phyloP scores from a whole-genome alignment of 2,797 vertebrate genomes.

The Myotis daubentonii region DNA sequence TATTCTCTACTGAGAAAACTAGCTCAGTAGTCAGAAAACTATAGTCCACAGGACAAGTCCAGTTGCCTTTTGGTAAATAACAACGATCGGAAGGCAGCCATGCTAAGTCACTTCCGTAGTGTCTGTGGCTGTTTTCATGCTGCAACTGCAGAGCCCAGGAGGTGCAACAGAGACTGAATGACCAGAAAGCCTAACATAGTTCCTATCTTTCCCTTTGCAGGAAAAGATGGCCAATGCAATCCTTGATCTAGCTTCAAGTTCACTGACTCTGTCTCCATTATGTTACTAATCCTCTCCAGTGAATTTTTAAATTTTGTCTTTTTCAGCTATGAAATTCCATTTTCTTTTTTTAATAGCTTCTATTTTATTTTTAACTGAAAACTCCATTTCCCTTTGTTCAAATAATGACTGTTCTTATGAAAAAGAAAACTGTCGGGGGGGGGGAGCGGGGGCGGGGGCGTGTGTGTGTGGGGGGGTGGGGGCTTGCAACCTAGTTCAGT shows the following conservation, averaged over 20 bases:
- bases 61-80: background rate
- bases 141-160: background rate
- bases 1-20: background rate
- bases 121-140: background rate
- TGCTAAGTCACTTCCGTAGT: background rate
- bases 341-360: background rate
- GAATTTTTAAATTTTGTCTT: background rate
- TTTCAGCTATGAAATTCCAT: background rate
- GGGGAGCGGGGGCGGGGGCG: fast-evolving
- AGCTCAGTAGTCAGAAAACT: background rate
- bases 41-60: background rate
- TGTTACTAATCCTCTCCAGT: background rate
- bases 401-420: background rate
- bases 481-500: too few species aligned
- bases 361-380: background rate
- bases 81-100: background rate
- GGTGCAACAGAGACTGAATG: background rate
- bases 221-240: background rate
- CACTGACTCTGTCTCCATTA: background rate
- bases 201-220: background rate
- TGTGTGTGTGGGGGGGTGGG: too few species aligned
- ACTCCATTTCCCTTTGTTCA: background rate
- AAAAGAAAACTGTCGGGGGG: too few species aligned
- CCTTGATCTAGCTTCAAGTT: background rate
- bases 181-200: background rate